These are phyloP conservation scores for Polypedilum pembai DNA, from an alignment of 1,140 invertebrate genomes.

Conservation along the genomic window DNA sequence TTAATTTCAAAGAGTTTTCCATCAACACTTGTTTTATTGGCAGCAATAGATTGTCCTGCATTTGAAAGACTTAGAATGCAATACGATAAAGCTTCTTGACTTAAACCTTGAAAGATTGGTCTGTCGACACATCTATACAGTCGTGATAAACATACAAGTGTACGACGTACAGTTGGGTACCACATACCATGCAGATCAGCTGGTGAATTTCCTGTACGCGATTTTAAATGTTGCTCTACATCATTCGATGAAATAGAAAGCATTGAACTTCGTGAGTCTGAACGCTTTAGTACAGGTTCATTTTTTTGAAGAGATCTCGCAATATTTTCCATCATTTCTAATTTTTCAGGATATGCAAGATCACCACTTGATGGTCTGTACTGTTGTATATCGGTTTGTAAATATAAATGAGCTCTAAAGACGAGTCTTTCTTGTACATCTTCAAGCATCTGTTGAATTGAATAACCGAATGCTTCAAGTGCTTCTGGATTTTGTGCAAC, in stretches of 20 bases:
- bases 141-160: conserved; percentile 89
- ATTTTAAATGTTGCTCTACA: conserved; percentile 31
- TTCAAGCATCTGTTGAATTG: conserved; percentile 81
- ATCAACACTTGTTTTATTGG: conserved; percentile 65
- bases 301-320: conserved; percentile 58
- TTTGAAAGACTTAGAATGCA: conserved; percentile 84
- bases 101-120: conserved; percentile 91
- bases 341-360: conserved; percentile 93
- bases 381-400: conserved; percentile 81
- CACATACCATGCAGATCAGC: conserved; percentile 99
- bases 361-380: conserved; percentile 89
- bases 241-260: conserved; percentile 54
- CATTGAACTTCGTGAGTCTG: conserved; percentile 60
- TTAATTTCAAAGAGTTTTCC: conserved; percentile 95
- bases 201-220: conserved; percentile 54
- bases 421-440: conserved; percentile 96
- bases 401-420: conserved; percentile 90
- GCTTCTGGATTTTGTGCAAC: conserved; percentile 69
- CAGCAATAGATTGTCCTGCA: conserved; percentile 63
- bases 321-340: conserved; percentile 94
- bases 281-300: conserved; percentile 49
- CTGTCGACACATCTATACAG: conserved; percentile 92
- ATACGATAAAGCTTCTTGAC: conserved; percentile 86
- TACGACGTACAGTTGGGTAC: conserved; percentile 94
- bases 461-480: conserved; percentile 72